These are phyloP conservation scores for Hydrozoanthus tunicans DNA, from an alignment of 64 coral and sea anemone genomes.

Conservation along the genomic window DNA sequence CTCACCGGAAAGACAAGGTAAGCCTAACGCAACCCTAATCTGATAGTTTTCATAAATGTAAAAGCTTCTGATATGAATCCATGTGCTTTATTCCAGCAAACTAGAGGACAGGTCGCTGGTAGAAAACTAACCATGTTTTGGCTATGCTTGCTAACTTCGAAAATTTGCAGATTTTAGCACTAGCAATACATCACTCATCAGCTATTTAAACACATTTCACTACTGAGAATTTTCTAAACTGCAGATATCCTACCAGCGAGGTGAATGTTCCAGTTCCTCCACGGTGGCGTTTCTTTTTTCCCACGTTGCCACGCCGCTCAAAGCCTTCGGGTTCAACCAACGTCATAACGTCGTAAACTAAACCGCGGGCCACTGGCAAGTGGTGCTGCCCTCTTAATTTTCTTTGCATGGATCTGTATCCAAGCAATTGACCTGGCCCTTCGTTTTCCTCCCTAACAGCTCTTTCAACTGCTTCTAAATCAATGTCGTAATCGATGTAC, in stretches of 20 bases:
- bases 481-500: not conserved
- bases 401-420: constrained; percentile 46
- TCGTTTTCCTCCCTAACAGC: not conserved
- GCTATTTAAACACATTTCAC: no score
- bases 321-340: constrained; percentile 35
- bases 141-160: no score
- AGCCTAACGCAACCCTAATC: not conserved
- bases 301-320: not conserved
- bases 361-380: constrained; percentile 15
- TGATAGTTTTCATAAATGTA: not conserved
- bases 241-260: not conserved
- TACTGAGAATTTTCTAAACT: no score
- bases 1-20: constrained; percentile 67
- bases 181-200: no score
- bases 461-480: not conserved
- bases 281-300: not conserved
- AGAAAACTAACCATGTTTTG: no score
- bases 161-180: no score
- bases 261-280: not conserved
- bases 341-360: constrained; percentile 54
- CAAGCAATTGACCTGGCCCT: not conserved
- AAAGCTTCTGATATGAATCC: constrained; percentile 5
- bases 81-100: not conserved
- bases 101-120: no score
- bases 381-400: constrained; percentile 40